These are phyloP conservation scores for Pseudococcus viburni DNA, from an alignment of 2,888 invertebrate species.

Conservation along the genomic window DNA sequence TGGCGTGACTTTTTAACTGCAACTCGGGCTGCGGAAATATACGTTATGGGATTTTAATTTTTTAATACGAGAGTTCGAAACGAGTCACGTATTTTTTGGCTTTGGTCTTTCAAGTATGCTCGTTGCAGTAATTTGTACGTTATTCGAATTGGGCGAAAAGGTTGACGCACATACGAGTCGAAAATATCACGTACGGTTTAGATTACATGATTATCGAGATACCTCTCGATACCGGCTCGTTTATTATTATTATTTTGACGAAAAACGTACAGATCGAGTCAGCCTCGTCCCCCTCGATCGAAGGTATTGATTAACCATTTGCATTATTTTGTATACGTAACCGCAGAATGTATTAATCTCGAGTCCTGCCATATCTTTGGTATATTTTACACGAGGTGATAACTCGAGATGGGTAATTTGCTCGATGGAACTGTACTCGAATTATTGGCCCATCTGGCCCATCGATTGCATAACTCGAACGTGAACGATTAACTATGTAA, in stretches of 20 bases:
- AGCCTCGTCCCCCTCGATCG: background rate
- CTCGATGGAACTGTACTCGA: background rate
- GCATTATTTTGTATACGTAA: slow-evolving; percentile 12
- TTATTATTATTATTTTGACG: slow-evolving; percentile 14
- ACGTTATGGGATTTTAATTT: slow-evolving; percentile 61
- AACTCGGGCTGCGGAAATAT: background rate
- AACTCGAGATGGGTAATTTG: background rate
- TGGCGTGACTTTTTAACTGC: slow-evolving; percentile 6
- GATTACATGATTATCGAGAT: slow-evolving; percentile 32
- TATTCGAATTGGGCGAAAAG: background rate
- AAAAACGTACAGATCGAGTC: background rate
- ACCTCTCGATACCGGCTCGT: background rate
- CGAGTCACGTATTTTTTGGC: slow-evolving; percentile 62
- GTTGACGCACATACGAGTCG: slow-evolving; percentile 19
- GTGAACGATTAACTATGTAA: slow-evolving; percentile 28
- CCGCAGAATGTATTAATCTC: slow-evolving; percentile 52
- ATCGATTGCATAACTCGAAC: slow-evolving; percentile 1
- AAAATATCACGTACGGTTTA: slow-evolving; percentile 49
- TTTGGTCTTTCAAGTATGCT: background rate
- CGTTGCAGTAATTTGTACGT: background rate
- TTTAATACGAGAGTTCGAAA: slow-evolving; percentile 48
- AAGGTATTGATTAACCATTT: background rate
- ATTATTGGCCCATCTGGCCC: background rate
- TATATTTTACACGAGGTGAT: background rate
- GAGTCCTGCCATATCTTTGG: background rate